A percentile compares a stretch with the other conserved stretches of the same genome.
phyloP scores from a whole-genome alignment of 2,797 vertebrate species.

The Galago senegalensis region DNA sequence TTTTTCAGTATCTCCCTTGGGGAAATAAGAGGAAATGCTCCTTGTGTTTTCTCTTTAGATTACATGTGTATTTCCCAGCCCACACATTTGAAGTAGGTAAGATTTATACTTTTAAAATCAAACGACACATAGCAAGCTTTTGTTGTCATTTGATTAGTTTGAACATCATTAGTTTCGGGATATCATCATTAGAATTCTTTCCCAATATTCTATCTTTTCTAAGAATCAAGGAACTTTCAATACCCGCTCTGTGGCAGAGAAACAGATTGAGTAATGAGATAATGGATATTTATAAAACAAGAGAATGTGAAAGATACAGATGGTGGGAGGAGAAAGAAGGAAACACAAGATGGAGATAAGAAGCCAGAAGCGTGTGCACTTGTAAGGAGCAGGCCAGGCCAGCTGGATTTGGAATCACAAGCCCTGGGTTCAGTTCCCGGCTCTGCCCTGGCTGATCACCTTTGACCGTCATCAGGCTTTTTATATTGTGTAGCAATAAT shows the following conservation, averaged over 20 bases:
- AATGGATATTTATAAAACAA: not conserved
- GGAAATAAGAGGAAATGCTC: constrained; percentile 25
- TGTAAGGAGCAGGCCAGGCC: not conserved
- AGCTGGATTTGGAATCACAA: not conserved
- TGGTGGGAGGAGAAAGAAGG: not conserved
- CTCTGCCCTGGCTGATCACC: not conserved
- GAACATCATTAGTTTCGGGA: not conserved
- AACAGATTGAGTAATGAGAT: not conserved
- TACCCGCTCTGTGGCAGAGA: not conserved
- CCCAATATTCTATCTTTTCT: not conserved
- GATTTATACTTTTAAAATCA: constrained; percentile 5
- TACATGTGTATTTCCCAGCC: constrained; percentile 51
- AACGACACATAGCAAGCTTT: not conserved
- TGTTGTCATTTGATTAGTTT: not conserved
- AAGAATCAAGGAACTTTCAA: constrained; percentile 26
- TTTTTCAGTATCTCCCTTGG: constrained; percentile 47
- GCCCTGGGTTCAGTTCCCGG: not conserved
- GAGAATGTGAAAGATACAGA: not conserved
- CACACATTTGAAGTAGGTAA: not conserved
- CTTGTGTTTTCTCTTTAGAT: not conserved
- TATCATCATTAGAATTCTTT: not conserved
- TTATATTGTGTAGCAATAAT: not conserved
- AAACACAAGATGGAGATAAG: not conserved
- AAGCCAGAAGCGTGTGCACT: not conserved
- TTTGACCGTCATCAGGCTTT: not conserved